phyloP scores from a whole-genome alignment of 2,113 vertebrate genomes.

The Puma concolor region DNA sequence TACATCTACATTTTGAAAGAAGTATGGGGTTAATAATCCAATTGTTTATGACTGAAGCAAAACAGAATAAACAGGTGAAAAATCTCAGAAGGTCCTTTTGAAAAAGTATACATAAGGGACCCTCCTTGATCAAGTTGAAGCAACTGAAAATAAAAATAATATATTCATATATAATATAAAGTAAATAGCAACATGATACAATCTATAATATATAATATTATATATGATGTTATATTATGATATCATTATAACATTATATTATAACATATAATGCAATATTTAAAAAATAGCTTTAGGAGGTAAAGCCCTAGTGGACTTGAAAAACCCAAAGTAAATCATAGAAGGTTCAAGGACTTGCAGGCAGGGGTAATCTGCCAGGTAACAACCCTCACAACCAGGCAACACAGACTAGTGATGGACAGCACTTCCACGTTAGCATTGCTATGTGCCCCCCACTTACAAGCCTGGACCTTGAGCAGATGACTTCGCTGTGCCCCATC shows the following conservation, averaged over 20 bases:
- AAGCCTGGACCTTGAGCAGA: neutral
- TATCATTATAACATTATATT: neutral
- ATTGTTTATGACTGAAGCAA: neutral
- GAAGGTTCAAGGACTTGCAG: neutral
- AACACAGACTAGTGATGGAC: neutral
- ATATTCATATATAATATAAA: neutral
- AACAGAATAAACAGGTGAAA: neutral
- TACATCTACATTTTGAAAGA: neutral
- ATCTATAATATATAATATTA: neutral
- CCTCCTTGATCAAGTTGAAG: neutral
- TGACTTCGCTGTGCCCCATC: accelerated
- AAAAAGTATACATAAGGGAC: neutral
- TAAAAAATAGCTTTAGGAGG: neutral
- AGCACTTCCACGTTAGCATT: neutral
- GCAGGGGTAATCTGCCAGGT: neutral
- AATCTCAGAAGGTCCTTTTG: neutral
- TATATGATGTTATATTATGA: neutral
- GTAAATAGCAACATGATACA: neutral
- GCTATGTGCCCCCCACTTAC: accelerated
- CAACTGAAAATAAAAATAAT: neutral
- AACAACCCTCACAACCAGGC: too few relatives aligned
- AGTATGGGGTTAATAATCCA: neutral
- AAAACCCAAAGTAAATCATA: neutral
- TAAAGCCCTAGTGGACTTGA: neutral
- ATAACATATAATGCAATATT: neutral